Evolutionary conservation across 1,140 invertebrate species (phyloP), one percentile per base, ranked within the genome.

Genomic region (Caenorhabditis tropicalis): DNA sequence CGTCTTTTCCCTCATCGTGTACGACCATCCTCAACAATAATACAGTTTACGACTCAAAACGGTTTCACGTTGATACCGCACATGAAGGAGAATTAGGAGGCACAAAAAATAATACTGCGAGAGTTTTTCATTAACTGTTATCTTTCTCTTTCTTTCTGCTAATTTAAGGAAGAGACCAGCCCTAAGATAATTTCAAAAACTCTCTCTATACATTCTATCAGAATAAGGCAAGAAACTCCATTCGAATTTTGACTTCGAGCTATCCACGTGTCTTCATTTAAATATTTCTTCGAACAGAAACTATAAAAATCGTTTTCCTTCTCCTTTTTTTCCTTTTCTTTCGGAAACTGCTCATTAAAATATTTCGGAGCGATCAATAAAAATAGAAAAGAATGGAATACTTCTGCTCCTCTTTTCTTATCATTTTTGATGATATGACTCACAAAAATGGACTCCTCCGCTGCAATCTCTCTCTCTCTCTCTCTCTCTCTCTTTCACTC

Each of bases 1-100:
- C 65, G 65, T 74, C n/a, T 46, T 43, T 46, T 74, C 21, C 29
- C 19, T 9, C 36, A n/a, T 43, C 65, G 36, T 74, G 65, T 74
- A 74, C 65, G 43, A 74, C 53, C 24, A 31, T 27, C 21, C 53
- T 51, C 49, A 16, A 31, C 58, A 33, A 65, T 74, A 74, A 74
- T 43, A 74, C 65, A 74, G 65, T 74, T 74, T 74, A 74, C 65
- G 65, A 74, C 65, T 74, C 65, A 39, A 74, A 74, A 74, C 65
- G 65, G 65, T 74, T 74, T 36, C n/a, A n/a, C n/a, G n/a, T n/a
- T n/a, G n/a, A n/a, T n/a, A 19, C n/a, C 27, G 3, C 65, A 12
- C 31, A 70, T 19, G n/a, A 21, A 51, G 31, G 39, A n/a, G 6
- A n/a, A 36, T 7, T 27, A 27, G 56, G 56, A 29, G 56, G 56